Evolutionary conservation across 2,797 vertebrate species (phyloP).

Genomic region (Heliangelus exortis): DNA sequence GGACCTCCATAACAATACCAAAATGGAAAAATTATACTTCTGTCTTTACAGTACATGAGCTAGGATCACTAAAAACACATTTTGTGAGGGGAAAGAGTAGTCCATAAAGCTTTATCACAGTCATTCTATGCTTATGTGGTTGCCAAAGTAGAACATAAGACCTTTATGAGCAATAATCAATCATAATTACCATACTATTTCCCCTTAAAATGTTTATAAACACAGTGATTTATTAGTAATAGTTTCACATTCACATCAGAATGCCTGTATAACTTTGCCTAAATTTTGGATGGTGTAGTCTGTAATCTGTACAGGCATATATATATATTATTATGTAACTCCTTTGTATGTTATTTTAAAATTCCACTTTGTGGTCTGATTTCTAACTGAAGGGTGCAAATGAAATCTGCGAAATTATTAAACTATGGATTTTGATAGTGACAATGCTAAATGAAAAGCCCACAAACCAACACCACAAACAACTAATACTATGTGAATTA

Average conservation of each 20-base stretch:
- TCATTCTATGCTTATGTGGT: background rate
- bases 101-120: background rate
- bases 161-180: background rate
- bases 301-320: background rate
- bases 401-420: background rate
- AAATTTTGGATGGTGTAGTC: background rate
- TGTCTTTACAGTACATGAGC: background rate
- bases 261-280: background rate
- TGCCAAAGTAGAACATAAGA: background rate
- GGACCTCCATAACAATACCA: background rate
- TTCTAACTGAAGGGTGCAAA: background rate
- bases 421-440: background rate
- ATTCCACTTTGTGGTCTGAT: background rate
- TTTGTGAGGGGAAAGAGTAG: background rate
- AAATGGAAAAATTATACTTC: background rate
- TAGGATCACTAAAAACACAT: background rate
- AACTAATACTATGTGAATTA: background rate
- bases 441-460: background rate
- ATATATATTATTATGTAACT: background rate
- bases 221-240: background rate
- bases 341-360: background rate
- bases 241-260: background rate
- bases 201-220: background rate
- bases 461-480: background rate
- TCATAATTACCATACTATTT: background rate